phyloP scores from a whole-genome alignment of 1,140 invertebrate genomes.

The Hydropsyche tenuis region DNA sequence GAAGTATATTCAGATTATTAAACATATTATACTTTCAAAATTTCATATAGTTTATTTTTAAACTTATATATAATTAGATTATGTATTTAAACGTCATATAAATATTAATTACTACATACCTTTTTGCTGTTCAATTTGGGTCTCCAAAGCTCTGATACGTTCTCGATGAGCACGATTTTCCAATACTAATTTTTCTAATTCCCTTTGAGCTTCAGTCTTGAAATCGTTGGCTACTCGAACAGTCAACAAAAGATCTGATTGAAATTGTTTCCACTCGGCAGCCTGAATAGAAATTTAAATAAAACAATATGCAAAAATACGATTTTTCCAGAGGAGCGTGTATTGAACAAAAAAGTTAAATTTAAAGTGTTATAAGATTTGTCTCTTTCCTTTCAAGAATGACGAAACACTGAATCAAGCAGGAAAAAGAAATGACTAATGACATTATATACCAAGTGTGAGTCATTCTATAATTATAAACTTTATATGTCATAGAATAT shows the following conservation, averaged over 20 bases:
- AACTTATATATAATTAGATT: no score
- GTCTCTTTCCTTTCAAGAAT: no score
- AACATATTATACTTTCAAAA: no score
- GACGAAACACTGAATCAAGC: no score
- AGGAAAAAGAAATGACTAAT: no score
- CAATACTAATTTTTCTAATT: constrained; percentile 79
- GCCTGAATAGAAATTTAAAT: constrained; percentile 62
- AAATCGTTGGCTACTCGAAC: constrained; percentile 95
- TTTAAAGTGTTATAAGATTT: no score
- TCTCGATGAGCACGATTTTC: constrained; percentile 86
- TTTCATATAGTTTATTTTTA: no score
- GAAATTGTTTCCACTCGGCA: constrained; percentile 92
- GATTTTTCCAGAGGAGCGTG: neutral
- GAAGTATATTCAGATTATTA: no score
- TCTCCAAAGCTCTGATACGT: constrained; percentile 74
- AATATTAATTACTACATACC: constrained; percentile 56
- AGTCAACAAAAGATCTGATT: constrained; percentile 89
- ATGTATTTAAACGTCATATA: no score
- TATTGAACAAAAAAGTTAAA: neutral
- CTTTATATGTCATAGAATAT: no score
- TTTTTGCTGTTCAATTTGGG: constrained; percentile 81
- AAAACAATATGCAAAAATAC: constrained; percentile 2
- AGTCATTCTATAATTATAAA: no score
- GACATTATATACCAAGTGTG: no score
- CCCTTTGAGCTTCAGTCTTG: constrained; percentile 84